Evolutionary conservation across 2,113 vertebrate genomes (phyloP).

Genomic region (Chlorodrepanis virens): DNA sequence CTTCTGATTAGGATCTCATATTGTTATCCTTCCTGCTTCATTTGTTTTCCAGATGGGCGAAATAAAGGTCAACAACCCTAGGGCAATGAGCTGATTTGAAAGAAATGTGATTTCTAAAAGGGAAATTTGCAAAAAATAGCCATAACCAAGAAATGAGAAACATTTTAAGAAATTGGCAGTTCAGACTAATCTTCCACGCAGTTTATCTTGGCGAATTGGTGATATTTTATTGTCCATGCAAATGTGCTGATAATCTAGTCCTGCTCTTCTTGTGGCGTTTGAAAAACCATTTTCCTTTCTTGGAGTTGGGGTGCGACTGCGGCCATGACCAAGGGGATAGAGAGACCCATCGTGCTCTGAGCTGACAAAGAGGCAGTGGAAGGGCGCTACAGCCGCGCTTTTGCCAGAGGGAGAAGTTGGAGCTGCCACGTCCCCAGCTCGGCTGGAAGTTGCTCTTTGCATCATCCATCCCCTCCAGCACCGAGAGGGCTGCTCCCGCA

Average conservation of each 20-base stretch:
- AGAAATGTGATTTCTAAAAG: slow-evolving; percentile 72
- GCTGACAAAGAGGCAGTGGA: fast-evolving
- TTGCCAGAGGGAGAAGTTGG: background rate
- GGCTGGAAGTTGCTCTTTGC: too few relatives aligned
- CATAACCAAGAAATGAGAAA: slow-evolving; percentile 64
- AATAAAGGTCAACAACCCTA: slow-evolving; percentile 72
- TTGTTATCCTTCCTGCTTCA: slow-evolving; percentile 74
- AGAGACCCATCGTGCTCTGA: fast-evolving
- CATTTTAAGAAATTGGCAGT: slow-evolving; percentile 55
- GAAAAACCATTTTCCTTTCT: background rate
- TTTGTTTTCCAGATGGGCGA: slow-evolving; percentile 77
- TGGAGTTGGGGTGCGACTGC: background rate
- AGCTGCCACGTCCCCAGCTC: background rate
- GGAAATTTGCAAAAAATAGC: slow-evolving; percentile 70
- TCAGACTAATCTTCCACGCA: slow-evolving; percentile 30
- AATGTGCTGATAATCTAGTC: background rate
- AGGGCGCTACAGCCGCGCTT: fast-evolving
- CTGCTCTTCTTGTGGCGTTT: background rate
- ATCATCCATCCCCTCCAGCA: background rate
- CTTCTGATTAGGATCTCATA: slow-evolving; percentile 67
- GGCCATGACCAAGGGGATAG: background rate
- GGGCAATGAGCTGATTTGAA: slow-evolving; percentile 64
- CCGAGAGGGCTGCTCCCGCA: fast-evolving
- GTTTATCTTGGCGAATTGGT: slow-evolving; percentile 25
- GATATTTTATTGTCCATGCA: slow-evolving; percentile 16